Percentiles rank a stretch among this genome's conserved stretches.
Evolutionary conservation across 2,888 invertebrate species (phyloP).

Genomic region (Drosophila ezoana): DNA sequence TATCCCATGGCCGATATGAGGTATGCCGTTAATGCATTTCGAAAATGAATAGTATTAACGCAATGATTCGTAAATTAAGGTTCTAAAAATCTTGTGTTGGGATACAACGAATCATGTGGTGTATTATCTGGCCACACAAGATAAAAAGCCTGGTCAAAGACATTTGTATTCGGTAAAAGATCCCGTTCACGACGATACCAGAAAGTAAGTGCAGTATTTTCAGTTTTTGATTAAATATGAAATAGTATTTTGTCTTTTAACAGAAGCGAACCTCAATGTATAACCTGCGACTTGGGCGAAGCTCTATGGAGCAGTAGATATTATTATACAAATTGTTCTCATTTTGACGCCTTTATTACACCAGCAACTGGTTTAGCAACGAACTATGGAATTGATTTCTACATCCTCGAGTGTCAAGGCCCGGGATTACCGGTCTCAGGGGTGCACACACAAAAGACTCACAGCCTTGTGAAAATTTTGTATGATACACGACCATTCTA

Average conservation of each 20-base stretch:
- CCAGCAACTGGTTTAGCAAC: slow-evolving; percentile 85
- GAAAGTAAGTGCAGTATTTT: slow-evolving; percentile 85
- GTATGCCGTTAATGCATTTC: slow-evolving; percentile 85
- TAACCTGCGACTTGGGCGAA: slow-evolving; percentile 92
- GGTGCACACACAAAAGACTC: slow-evolving; percentile 90
- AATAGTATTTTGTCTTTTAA: slow-evolving; percentile 1
- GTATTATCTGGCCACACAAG: slow-evolving; percentile 92
- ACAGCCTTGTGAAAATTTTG: slow-evolving; percentile 91
- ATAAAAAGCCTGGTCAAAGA: slow-evolving; percentile 92
- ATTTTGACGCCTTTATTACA: slow-evolving; percentile 92
- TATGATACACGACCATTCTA: slow-evolving; percentile 90
- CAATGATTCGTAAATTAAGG: slow-evolving; percentile 49
- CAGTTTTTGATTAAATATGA: neutral
- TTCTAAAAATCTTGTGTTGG: slow-evolving; percentile 91
- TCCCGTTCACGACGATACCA: slow-evolving; percentile 88
- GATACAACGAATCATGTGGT: slow-evolving; percentile 93
- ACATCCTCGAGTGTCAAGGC: slow-evolving; percentile 96
- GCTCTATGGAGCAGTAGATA: slow-evolving; percentile 92
- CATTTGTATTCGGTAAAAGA: slow-evolving; percentile 95
- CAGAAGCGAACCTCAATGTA: slow-evolving; percentile 90
- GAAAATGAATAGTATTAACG: neutral
- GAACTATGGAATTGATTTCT: slow-evolving; percentile 85
- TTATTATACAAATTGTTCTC: slow-evolving; percentile 94
- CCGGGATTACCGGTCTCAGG: slow-evolving; percentile 94
- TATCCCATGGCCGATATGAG: slow-evolving; percentile 94